A percentile compares a stretch with the other conserved stretches of the same genome.
Evolutionary conservation across 2,888 invertebrate species (phyloP).

Genomic region (Agrochola lota): DNA sequence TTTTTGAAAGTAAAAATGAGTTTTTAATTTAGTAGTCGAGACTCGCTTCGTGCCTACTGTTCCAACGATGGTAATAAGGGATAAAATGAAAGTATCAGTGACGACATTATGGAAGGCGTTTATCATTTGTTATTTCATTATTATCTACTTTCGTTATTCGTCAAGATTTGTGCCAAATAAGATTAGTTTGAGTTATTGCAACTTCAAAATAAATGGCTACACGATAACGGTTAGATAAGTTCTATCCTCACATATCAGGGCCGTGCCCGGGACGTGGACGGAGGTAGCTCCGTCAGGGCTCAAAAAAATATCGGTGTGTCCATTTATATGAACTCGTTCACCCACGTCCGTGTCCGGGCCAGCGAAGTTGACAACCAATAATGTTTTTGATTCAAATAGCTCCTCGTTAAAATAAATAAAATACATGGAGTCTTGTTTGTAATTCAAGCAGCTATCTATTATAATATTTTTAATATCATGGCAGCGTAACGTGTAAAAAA

Average conservation of each 20-base stretch:
- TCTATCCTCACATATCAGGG: neutral
- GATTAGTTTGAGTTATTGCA: neutral
- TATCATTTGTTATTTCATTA: neutral
- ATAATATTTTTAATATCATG: constrained; percentile 27
- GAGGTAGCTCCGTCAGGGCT: too few species aligned
- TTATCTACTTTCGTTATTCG: neutral
- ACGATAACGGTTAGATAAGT: neutral
- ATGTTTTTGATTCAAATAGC: neutral
- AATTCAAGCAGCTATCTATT: constrained; percentile 27
- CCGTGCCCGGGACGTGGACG: too few species aligned
- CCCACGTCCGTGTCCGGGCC: too few species aligned
- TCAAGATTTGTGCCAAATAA: neutral
- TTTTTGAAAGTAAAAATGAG: constrained; percentile 7
- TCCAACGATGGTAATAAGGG: too few species aligned
- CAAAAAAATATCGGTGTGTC: too few species aligned
- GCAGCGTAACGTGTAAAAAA: constrained; percentile 57
- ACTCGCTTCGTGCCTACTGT: neutral
- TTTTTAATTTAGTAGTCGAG: constrained; percentile 19
- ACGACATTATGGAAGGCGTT: too few species aligned
- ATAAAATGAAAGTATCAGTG: neutral
- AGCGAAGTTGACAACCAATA: too few species aligned
- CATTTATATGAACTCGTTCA: neutral
- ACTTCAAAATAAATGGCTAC: neutral
- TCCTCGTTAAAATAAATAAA: neutral
- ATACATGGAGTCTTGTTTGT: neutral